These are phyloP conservation scores for Triplophysa yarkandensis DNA, from an alignment of 2,797 vertebrate species.

Conservation along the genomic window DNA sequence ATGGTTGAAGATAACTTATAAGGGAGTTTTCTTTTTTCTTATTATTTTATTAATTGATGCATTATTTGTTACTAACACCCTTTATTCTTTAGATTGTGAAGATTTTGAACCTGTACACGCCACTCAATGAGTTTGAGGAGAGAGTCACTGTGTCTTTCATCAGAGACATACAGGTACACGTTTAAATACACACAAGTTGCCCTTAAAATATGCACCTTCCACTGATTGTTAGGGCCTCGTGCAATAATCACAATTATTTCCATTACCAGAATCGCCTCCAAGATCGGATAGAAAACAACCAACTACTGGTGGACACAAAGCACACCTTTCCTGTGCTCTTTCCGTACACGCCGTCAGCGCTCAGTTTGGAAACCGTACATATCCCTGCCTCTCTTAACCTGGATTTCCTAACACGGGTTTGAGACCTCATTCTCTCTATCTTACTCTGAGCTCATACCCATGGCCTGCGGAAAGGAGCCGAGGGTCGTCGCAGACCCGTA, in stretches of 20 bases:
- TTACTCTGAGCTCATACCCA: conserved; percentile 23
- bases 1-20: no score
- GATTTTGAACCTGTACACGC: conserved; percentile 95
- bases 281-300: conserved; percentile 81
- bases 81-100: conserved; percentile 87
- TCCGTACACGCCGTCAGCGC: conserved; percentile 88
- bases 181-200: background rate
- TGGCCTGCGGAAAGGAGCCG: background rate
- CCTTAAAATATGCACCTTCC: no score
- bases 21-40: background rate
- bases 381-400: conserved; percentile 86
- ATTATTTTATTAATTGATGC: background rate
- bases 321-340: conserved; percentile 88
- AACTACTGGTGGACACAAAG: conserved; percentile 90
- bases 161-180: conserved; percentile 90
- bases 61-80: background rate
- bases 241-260: conserved; percentile 30
- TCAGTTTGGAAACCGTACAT: conserved; percentile 89
- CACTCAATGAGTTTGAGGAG: conserved; percentile 95
- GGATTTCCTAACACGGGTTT: conserved; percentile 86
- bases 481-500: conserved; percentile 18
- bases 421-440: conserved; percentile 38
- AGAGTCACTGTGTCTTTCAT: conserved; percentile 94
- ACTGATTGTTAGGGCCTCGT: background rate
- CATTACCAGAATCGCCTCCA: conserved; percentile 78